Evolutionary conservation across 2,888 invertebrate genomes (phyloP).

Genomic region (Neria commutata): DNA sequence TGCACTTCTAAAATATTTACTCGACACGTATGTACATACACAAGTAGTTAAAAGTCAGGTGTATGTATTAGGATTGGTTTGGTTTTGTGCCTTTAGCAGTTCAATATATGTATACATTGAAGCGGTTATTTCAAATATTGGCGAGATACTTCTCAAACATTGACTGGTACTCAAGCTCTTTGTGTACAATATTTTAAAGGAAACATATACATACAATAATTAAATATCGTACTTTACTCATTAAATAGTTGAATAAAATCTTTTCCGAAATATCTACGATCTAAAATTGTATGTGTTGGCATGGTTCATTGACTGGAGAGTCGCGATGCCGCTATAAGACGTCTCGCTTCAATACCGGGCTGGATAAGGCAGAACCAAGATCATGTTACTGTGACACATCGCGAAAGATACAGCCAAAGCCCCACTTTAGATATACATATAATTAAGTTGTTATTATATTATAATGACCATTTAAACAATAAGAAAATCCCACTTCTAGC

Average conservation of each 20-base stretch:
- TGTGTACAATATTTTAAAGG: conserved; percentile 21
- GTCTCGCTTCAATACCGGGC: conserved; percentile 37
- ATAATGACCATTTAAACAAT: not conserved
- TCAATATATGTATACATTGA: conserved; percentile 35
- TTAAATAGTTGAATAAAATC: not conserved
- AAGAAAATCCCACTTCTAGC: conserved; percentile 36
- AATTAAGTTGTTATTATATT: not conserved
- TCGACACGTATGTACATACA: not conserved
- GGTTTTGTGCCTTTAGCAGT: conserved; percentile 37
- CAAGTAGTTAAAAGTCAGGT: not conserved
- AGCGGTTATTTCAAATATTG: conserved; percentile 19
- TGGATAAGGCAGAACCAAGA: conserved; percentile 38
- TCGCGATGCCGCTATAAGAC: conserved; percentile 13
- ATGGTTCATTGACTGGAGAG: not conserved
- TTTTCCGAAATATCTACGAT: not conserved
- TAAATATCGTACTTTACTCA: conserved; percentile 8
- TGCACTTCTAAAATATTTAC: not conserved
- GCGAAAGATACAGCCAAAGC: conserved; percentile 2
- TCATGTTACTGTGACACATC: conserved; percentile 28
- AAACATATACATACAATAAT: conserved; percentile 27
- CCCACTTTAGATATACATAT: not conserved
- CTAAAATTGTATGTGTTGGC: not conserved
- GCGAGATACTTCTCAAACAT: conserved; percentile 12
- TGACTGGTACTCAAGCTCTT: conserved; percentile 31
- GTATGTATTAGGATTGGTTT: not conserved